phyloP scores from a whole-genome alignment of 2,113 vertebrate species.

The Pardalotus punctatus region DNA sequence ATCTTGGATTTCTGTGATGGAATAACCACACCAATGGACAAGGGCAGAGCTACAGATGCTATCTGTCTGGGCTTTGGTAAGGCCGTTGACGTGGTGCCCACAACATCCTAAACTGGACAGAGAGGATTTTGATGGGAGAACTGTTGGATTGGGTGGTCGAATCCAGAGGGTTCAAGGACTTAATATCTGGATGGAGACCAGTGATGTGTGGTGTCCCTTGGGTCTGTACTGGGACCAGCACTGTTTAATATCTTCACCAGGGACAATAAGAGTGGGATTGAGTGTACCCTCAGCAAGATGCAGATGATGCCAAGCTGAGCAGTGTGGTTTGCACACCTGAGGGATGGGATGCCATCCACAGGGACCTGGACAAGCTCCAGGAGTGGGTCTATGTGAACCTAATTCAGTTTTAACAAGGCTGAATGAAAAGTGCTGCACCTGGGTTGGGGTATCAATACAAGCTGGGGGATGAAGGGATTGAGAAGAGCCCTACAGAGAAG shows the following conservation, averaged over 20 bases:
- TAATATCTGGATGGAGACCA: too few species aligned
- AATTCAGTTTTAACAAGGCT: neutral
- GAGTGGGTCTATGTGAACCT: neutral
- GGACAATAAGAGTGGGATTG: too few species aligned
- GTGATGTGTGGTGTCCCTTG: neutral
- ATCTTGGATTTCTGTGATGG: neutral
- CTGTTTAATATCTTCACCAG: neutral
- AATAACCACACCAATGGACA: neutral
- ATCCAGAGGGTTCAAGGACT: neutral
- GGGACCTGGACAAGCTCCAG: neutral
- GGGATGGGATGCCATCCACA: neutral
- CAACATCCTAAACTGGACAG: neutral
- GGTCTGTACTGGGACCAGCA: neutral
- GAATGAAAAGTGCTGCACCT: neutral
- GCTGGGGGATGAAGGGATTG: too few species aligned
- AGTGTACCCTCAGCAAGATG: neutral
- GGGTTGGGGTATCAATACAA: fast-evolving
- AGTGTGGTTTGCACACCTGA: neutral
- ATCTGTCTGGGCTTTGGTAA: neutral
- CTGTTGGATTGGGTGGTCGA: neutral
- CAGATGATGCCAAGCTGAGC: neutral
- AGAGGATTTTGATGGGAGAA: neutral
- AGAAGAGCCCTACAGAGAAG: neutral
- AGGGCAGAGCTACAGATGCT: neutral
- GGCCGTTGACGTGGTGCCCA: neutral